phyloP scores from a whole-genome alignment of 2,113 vertebrate genomes.

The Lota lota region DNA sequence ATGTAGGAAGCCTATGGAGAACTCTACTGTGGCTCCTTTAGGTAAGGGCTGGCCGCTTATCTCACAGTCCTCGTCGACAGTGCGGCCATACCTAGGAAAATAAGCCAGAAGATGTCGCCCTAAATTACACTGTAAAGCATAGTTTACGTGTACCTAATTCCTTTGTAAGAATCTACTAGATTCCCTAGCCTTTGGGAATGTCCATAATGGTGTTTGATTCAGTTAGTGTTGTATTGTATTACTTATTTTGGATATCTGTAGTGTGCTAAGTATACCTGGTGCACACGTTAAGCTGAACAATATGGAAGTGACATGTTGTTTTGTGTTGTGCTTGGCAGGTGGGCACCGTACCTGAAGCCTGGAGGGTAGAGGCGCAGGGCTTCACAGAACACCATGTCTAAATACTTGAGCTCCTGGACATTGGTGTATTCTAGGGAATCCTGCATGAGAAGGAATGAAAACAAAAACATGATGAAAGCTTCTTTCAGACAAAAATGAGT shows the following conservation, averaged over 20 bases:
- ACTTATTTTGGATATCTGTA: no score
- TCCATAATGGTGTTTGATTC: no score
- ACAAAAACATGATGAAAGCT: constrained; percentile 19
- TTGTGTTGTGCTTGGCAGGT: no score
- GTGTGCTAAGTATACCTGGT: no score
- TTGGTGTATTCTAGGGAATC: constrained; percentile 76
- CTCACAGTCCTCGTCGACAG: constrained; percentile 76
- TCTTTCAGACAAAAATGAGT: no score
- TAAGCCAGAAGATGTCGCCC: not conserved
- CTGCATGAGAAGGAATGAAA: constrained; percentile 65
- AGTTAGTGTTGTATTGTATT: no score
- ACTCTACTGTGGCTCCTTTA: constrained; percentile 80
- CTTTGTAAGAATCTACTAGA: no score
- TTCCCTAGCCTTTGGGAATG: no score
- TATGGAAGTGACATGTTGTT: no score
- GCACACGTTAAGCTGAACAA: no score
- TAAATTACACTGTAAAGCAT: no score
- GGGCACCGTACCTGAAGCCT: constrained; percentile 80
- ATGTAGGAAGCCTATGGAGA: constrained; percentile 84
- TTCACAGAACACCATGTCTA: constrained; percentile 92
- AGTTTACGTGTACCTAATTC: no score
- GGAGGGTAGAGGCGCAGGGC: constrained; percentile 89
- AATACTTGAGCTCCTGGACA: constrained; percentile 85
- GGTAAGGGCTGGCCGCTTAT: constrained; percentile 82
- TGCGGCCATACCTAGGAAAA: constrained; percentile 78